Evolutionary conservation across 2,888 invertebrate genomes (phyloP), one percentile per base, ranked within the genome.

Genomic region (Lycaena phlaeas): DNA sequence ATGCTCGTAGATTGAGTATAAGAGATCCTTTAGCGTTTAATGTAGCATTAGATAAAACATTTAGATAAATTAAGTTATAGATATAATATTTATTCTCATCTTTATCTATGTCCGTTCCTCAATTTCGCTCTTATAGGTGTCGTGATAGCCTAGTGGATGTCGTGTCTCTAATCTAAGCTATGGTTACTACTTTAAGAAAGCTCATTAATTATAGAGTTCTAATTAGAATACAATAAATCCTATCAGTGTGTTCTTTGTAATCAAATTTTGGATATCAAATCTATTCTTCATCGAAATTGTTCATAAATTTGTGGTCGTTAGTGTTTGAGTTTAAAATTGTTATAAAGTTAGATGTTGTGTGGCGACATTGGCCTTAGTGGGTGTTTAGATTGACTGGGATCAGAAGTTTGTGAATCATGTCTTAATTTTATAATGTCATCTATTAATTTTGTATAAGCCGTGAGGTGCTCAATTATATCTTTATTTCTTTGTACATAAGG

Each of bases 101-200:
- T 78, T 69, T 45, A 43, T 50, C 78, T 79, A 74, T 79, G 73
- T 82, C 82, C 81, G 74, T 82, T 79, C 78, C 77, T 82, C 77
- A 58, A 78, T 81, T 84, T 84, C 81, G 58, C 69, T 77, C 81
- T 82, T 78, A 75, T 82, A 78, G 71, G 64, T 82, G 81, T 82
- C 78, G 82, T 82, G 72, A 71, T 82, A 84, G 84, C 61, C 61
- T 84, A 82, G 78, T 79, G 50, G 67, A 59, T 78, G 82, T 82
- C 72, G 81, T 84, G 79, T 79, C 76, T 77, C 64, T 68, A 51
- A 57, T 34, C 34, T 64, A 61, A 57, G 58, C 56, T 67, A 66
- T 60, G n/a, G n/a, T 47, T 52, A 49, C 34, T 41, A 40, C 50
- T 26, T 45, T 78, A 79, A 74, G 76, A 63, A 73, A 63, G 78